These are phyloP conservation scores for Venusia cambrica DNA, from an alignment of 2,888 invertebrate species.

Conservation along the genomic window DNA sequence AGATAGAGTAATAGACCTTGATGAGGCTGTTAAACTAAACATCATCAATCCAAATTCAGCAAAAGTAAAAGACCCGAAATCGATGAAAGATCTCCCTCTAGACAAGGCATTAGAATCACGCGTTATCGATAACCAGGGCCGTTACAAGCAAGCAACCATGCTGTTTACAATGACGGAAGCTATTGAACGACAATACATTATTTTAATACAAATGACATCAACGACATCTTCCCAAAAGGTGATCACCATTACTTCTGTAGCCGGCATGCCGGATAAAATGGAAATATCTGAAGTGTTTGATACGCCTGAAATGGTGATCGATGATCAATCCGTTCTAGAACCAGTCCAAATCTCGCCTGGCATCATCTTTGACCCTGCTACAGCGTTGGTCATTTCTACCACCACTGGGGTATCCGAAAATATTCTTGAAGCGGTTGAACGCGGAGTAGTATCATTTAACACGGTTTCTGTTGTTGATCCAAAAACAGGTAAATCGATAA, in stretches of 20 bases:
- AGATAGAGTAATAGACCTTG: constrained; percentile 90
- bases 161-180: constrained; percentile 88
- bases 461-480: constrained; percentile 87
- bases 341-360: constrained; percentile 87
- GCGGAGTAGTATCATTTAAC: constrained; percentile 85
- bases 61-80: constrained; percentile 88
- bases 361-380: constrained; percentile 89
- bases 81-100: constrained; percentile 85
- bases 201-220: constrained; percentile 78
- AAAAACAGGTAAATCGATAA: constrained; percentile 83
- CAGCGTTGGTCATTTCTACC: constrained; percentile 87
- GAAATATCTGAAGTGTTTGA: constrained; percentile 82
- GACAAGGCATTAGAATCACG: constrained; percentile 88
- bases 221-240: constrained; percentile 79
- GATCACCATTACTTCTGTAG: constrained; percentile 86
- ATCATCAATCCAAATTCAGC: constrained; percentile 93
- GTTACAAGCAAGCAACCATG: constrained; percentile 81
- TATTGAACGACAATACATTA: constrained; percentile 83
- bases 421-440: constrained; percentile 87
- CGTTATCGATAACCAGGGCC: constrained; percentile 89
- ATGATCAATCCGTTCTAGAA: constrained; percentile 77
- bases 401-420: constrained; percentile 86
- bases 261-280: constrained; percentile 86
- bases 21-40: constrained; percentile 92
- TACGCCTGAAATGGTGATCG: constrained; percentile 34